phyloP scores from a whole-genome alignment of 2,888 invertebrate genomes.

The Empis livida region DNA sequence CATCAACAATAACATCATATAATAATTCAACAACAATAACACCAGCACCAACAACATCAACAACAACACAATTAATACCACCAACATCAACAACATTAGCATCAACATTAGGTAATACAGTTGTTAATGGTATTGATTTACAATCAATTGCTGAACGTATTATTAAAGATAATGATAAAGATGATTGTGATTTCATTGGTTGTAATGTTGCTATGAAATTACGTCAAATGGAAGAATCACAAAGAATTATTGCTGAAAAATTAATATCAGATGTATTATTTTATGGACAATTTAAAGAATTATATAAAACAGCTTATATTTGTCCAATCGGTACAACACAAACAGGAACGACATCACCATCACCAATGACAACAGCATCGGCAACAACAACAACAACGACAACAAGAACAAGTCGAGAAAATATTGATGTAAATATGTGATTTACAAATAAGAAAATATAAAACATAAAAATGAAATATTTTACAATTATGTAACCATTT shows the following conservation, averaged over 20 bases:
- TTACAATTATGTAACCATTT: too few relatives aligned
- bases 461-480: too few relatives aligned
- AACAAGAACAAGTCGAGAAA: too few relatives aligned
- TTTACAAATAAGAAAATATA: too few relatives aligned
- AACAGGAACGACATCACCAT: too few relatives aligned
- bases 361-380: too few relatives aligned
- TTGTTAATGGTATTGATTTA: too few relatives aligned
- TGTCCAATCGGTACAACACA: slow-evolving; percentile 18
- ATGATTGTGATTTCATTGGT: slow-evolving; percentile 31
- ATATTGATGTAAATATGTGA: too few relatives aligned
- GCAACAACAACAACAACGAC: too few relatives aligned
- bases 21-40: neutral
- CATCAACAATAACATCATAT: neutral
- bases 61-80: neutral
- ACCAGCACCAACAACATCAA: neutral
- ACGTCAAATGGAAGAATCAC: slow-evolving; percentile 31
- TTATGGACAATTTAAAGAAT: slow-evolving; percentile 31
- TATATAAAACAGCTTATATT: slow-evolving; percentile 29
- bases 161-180: slow-evolving; percentile 14
- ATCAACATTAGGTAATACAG: neutral
- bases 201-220: slow-evolving; percentile 31
- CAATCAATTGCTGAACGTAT: slow-evolving; percentile 19
- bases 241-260: slow-evolving; percentile 33
- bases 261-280: slow-evolving; percentile 32
- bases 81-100: neutral